Evolutionary conservation across 2,797 vertebrate genomes (phyloP).

Genomic region (Australoheros facetus): DNA sequence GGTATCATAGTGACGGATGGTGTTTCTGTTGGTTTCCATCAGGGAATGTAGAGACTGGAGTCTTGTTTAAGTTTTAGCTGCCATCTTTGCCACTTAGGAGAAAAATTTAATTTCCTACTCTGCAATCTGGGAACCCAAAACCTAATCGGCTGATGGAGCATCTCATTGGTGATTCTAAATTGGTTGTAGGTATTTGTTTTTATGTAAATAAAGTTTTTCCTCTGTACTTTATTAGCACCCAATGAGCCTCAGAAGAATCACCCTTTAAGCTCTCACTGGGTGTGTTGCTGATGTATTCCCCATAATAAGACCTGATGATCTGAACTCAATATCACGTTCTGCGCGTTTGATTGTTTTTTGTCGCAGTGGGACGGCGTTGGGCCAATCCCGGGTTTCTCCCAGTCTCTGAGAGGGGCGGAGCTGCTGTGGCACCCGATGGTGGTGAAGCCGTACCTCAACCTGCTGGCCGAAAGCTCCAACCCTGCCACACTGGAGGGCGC

Average conservation of each 20-base stretch:
- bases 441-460: conserved; percentile 96
- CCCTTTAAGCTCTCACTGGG: background rate
- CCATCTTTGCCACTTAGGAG: too few relatives aligned
- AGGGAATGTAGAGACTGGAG: too few relatives aligned
- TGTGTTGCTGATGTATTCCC: too few relatives aligned
- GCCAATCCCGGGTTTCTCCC: conserved; percentile 91
- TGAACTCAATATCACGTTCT: background rate
- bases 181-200: background rate
- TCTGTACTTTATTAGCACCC: background rate
- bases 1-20: too few relatives aligned
- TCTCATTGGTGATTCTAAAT: background rate
- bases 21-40: too few relatives aligned
- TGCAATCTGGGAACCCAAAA: too few relatives aligned
- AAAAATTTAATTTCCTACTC: too few relatives aligned
- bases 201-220: background rate
- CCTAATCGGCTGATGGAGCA: too few relatives aligned
- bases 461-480: conserved; percentile 97
- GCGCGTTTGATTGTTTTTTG: background rate
- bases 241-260: background rate
- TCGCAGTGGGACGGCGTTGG: conserved; percentile 94
- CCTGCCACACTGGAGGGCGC: conserved; percentile 96
- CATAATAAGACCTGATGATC: too few relatives aligned
- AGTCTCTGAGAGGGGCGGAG: conserved; percentile 92
- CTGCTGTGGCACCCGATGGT: conserved; percentile 97
- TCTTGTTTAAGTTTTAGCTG: too few relatives aligned